Evolutionary conservation across 2,888 invertebrate species (phyloP), one percentile per base, ranked within the genome.

Genomic region (Torymus tubicola): DNA sequence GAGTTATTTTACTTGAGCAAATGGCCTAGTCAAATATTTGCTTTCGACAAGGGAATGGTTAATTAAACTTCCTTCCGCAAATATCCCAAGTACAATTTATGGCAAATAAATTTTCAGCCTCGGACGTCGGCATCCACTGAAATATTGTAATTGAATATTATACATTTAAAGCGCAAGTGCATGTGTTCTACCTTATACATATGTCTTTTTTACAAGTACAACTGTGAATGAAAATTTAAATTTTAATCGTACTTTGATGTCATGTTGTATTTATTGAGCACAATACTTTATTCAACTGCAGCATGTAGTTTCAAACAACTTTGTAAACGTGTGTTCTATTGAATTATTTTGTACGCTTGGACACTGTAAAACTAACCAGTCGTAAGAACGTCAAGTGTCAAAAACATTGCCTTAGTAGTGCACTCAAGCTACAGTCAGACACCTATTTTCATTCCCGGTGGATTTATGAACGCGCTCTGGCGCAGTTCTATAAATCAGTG

Each of bases 21-120:
- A 78, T 79, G 64, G 74, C 55, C 79, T 69, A 74, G 65, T 63
- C 79, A 79, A 79, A 79, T 65, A 69, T 79, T 79, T 79, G 74
- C 63, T 16, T 10, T 21, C 55, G 69, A 12, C 73, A 57, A 73
- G 78, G 68, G 68, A 68, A 73, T 79, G 74, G 73, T 79, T 79
- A 79, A 79, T 79, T 74, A 79, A 79, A 79, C 79, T 79, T 74
- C 57, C 69, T 11, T 69, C 57, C 16, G 31, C 79, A 79, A 79
- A 74, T 69, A 74, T 18, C 24, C 72, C 58, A 24, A 50, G 65
- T 70, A 52, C 76, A 57, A 55, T 78, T 78, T 78, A n/a, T 64
- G 24, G n/a, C 58, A 78, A 78, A 71, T 71, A 65, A 64, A 65
- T 77, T 77, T 24, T 76, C 52, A 55, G 24, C 13, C 60, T 11